These are phyloP conservation scores for Lathronympha strigana DNA, from an alignment of 2,888 invertebrate genomes.

Conservation along the genomic window DNA sequence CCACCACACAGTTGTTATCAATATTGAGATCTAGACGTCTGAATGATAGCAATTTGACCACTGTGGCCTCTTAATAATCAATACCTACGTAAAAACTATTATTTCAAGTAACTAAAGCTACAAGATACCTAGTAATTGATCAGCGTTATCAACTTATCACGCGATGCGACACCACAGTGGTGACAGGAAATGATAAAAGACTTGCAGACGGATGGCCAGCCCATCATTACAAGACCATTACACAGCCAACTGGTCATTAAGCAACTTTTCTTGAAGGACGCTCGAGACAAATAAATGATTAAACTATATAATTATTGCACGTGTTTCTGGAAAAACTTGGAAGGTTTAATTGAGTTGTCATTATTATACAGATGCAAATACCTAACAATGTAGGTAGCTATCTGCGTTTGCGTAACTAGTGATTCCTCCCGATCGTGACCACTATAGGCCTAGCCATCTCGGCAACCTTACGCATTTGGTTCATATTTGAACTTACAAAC, in stretches of 20 bases:
- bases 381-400: too few species aligned
- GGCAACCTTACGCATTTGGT: too few species aligned
- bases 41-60: too few species aligned
- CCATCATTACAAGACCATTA: constrained; percentile 30
- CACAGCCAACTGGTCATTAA: constrained; percentile 18
- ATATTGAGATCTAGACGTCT: too few species aligned
- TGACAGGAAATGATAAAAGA: constrained; percentile 37
- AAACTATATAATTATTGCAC: constrained; percentile 26
- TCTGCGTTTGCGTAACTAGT: too few species aligned
- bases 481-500: too few species aligned
- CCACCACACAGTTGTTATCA: too few species aligned
- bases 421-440: too few species aligned
- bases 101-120: not conserved
- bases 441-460: too few species aligned
- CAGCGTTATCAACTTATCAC: constrained; percentile 9
- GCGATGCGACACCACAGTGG: constrained; percentile 21
- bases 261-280: constrained; percentile 29
- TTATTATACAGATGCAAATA: not conserved
- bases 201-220: constrained; percentile 17
- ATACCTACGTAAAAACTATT: too few species aligned
- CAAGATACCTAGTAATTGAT: constrained; percentile 8
- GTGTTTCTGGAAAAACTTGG: constrained; percentile 12
- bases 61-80: too few species aligned
- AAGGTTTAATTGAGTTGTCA: not conserved
- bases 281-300: constrained; percentile 21